Evolutionary conservation across 2,888 invertebrate species (phyloP).

Genomic region (Malthinus seriepunctatus): DNA sequence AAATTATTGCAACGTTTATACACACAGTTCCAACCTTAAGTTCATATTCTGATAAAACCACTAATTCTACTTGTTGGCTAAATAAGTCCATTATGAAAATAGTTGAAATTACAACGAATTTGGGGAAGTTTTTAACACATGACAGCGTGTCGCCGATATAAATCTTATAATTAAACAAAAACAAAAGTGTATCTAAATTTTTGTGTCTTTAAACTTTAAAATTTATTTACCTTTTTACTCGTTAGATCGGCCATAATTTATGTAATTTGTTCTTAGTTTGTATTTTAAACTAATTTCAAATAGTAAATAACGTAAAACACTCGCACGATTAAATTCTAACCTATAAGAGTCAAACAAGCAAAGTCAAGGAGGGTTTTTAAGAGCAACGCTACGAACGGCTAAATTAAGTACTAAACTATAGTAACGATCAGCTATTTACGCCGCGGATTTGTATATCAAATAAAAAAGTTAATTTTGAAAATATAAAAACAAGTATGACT

Average conservation of each 20-base stretch:
- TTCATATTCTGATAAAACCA: background rate
- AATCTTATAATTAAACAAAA: background rate
- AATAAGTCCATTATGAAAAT: background rate
- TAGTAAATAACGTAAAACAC: background rate
- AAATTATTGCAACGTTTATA: too few species aligned
- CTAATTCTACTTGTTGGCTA: background rate
- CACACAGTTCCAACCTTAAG: background rate
- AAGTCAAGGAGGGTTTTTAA: background rate
- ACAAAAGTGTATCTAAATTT: background rate
- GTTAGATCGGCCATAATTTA: slow-evolving; percentile 20
- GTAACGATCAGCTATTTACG: too few species aligned
- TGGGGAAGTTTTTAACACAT: background rate
- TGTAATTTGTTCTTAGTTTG: background rate
- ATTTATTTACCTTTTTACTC: slow-evolving; percentile 23
- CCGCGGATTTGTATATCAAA: too few species aligned
- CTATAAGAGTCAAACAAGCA: slow-evolving; percentile 4
- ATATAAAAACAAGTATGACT: too few species aligned
- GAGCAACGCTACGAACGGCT: background rate
- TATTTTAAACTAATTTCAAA: background rate
- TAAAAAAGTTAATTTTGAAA: too few species aligned
- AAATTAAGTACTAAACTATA: too few species aligned
- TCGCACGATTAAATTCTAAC: slow-evolving; percentile 5
- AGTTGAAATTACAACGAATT: background rate
- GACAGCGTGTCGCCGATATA: background rate
- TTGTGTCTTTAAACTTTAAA: background rate